Evolutionary conservation across 1,140 invertebrate species (phyloP).

Genomic region (Drosophila miranda): DNA sequence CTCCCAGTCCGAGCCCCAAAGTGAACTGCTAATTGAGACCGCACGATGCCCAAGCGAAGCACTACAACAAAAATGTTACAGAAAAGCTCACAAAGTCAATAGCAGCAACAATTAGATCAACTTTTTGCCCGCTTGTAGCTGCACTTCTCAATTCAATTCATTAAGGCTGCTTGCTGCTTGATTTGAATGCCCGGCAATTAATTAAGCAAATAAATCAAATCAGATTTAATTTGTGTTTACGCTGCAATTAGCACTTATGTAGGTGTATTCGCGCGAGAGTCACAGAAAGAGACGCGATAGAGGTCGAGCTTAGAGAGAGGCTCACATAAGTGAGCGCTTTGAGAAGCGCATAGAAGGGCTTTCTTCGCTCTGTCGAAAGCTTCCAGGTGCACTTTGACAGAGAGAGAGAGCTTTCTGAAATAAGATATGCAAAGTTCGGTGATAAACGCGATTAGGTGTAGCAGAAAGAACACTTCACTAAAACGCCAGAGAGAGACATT

Average conservation of each 20-base stretch:
- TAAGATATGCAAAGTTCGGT: too few species aligned
- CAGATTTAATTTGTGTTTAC: constrained; percentile 36
- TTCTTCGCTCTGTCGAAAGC: too few species aligned
- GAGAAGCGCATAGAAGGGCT: too few species aligned
- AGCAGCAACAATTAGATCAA: constrained; percentile 64
- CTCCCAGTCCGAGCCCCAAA: constrained; percentile 23
- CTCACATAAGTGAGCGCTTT: too few species aligned
- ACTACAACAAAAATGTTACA: constrained; percentile 6
- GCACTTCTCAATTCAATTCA: constrained; percentile 31
- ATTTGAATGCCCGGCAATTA: constrained; percentile 61
- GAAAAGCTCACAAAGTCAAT: constrained; percentile 22
- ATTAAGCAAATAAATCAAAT: constrained; percentile 70
- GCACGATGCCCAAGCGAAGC: constrained; percentile 35
- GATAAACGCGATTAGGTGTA: too few species aligned
- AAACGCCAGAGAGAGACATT: not conserved
- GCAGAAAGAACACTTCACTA: too few species aligned
- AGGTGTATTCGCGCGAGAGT: constrained; percentile 16
- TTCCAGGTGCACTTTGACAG: too few species aligned
- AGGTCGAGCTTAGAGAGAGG: not conserved
- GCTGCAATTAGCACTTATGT: constrained; percentile 31
- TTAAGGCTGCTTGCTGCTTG: constrained; percentile 32
- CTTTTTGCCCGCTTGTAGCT: constrained; percentile 30
- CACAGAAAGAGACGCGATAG: not conserved
- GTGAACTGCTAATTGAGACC: constrained; percentile 60
- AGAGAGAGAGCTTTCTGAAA: too few species aligned